phyloP scores from a whole-genome alignment of 1,140 invertebrate species.

The Camponotus pennsylvanicus region DNA sequence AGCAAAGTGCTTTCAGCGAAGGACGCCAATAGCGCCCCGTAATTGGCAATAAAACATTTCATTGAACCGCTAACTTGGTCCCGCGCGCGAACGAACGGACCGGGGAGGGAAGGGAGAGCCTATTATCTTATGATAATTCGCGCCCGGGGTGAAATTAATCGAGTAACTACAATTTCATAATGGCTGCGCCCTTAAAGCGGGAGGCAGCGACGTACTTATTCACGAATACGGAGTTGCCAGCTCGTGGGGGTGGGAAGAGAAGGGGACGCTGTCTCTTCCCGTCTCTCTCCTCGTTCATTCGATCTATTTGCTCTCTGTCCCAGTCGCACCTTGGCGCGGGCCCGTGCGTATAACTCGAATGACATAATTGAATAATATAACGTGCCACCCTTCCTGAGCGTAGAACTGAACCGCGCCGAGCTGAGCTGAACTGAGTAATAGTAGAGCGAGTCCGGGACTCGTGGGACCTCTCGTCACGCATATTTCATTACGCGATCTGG shows the following conservation, averaged over 20 bases:
- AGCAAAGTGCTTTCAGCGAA: slow-evolving; percentile 64
- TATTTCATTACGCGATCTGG: slow-evolving; percentile 85
- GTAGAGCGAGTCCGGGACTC: slow-evolving; percentile 82
- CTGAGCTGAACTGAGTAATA: slow-evolving; percentile 81
- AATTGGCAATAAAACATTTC: slow-evolving; percentile 72
- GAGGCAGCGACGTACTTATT: slow-evolving; percentile 38
- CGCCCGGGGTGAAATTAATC: slow-evolving; percentile 83
- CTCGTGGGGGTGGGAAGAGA: slow-evolving; percentile 29
- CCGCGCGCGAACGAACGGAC: slow-evolving; percentile 40
- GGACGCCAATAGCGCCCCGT: slow-evolving; percentile 42
- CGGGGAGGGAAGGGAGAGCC: slow-evolving; percentile 54
- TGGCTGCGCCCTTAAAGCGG: slow-evolving; percentile 73
- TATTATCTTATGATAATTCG: slow-evolving; percentile 83
- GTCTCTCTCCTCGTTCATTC: slow-evolving; percentile 49
- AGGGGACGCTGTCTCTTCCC: slow-evolving; percentile 61
- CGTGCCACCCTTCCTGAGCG: slow-evolving; percentile 79
- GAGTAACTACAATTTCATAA: slow-evolving; percentile 85
- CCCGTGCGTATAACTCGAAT: slow-evolving; percentile 83
- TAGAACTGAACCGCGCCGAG: slow-evolving; percentile 72
- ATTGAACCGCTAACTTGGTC: slow-evolving; percentile 60
- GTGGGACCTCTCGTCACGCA: slow-evolving; percentile 85
- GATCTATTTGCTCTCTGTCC: slow-evolving; percentile 42
- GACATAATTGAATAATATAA: slow-evolving; percentile 87
- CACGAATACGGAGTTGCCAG: slow-evolving; percentile 56
- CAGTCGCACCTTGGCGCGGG: slow-evolving; percentile 72